These are phyloP conservation scores for Holotrichia oblita DNA, from an alignment of 1,140 invertebrate genomes.

Conservation along the genomic window DNA sequence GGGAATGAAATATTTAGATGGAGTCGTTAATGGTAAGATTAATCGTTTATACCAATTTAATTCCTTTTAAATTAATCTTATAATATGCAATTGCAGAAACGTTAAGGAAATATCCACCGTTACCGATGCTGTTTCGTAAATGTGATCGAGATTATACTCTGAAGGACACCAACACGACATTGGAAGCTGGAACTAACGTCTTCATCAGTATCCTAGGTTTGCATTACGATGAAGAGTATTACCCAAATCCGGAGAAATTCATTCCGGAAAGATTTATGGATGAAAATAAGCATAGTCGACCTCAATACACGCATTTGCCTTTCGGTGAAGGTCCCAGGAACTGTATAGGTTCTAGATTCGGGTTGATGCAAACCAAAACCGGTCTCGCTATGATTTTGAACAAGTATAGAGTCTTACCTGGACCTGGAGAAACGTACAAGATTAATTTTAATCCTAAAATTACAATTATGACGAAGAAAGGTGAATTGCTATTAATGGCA, in stretches of 20 bases:
- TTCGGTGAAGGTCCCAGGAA: conserved; percentile 45
- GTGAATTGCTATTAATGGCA: background rate
- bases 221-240: conserved; percentile 73
- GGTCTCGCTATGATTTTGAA: conserved; percentile 6
- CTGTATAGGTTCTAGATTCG: conserved; percentile 41
- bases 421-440: background rate
- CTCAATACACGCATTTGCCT: conserved; percentile 59
- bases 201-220: conserved; percentile 68
- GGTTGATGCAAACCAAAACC: background rate
- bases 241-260: conserved; percentile 74
- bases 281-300: conserved; percentile 59
- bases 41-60: too few relatives aligned
- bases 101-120: conserved; percentile 31
- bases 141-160: conserved; percentile 65
- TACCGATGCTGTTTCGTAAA: conserved; percentile 52
- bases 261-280: conserved; percentile 78
- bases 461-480: background rate
- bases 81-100: conserved; percentile 33
- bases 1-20: conserved; percentile 32
- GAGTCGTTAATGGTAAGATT: conserved; percentile 20
- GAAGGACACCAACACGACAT: conserved; percentile 63
- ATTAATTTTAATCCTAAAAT: background rate
- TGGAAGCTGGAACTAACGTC: conserved; percentile 66
- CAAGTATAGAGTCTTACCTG: background rate
- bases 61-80: background rate